Base-by-base conservation (phyloP, 2,797 vertebrate genomes). In the Fundulus diaphanus region DNA sequence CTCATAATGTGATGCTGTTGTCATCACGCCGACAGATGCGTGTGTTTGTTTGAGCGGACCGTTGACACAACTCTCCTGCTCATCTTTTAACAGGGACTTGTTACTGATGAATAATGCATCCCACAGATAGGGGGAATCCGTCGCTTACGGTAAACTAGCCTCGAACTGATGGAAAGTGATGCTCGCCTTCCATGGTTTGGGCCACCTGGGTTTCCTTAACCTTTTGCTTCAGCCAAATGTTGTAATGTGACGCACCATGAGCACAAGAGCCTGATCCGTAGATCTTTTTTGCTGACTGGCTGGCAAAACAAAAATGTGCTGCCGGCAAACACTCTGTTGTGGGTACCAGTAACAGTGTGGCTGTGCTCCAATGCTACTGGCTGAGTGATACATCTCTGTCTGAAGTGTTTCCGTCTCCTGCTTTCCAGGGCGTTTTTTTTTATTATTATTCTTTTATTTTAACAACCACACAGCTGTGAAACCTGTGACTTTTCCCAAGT, bases 51-150 rank as follows among this genome's bases (percentile, higher is more conserved):
- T 71, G 72, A 83, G 79, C 59, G 67, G 65, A 12, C 70, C 40
- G 85, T 72, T 92, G 92, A 93, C 90, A 82, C 51, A 67, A 37
- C 7, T 24, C 79, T 83, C 56, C 73, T 79, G 71, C 83, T 49
- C 78, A 69, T 94, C 94, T 94, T 92, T 95, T 93, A 94, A 86
- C 94, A 81, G 77, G 33, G 81, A 63, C 81, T 81, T 88, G 82
- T 92, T 86, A 65, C 74, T 79, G 84, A 87, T 88, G 88, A 92
- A 76, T 87, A 85, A 85, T 84, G 78, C 69, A 57, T 77, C 75
- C 46, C 74, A 76, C 68, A 44, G 82, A 86, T 68, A 82, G 82
- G 85, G 89, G 73, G 82, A 82, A 71, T 57, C 65, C 72, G 54
- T 71, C 18, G 24, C 73, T 78, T 56, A 87, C 82, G 82, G 90